Base-by-base conservation (phyloP, 2,888 invertebrate genomes). In the Linyphia triangularis region DNA sequence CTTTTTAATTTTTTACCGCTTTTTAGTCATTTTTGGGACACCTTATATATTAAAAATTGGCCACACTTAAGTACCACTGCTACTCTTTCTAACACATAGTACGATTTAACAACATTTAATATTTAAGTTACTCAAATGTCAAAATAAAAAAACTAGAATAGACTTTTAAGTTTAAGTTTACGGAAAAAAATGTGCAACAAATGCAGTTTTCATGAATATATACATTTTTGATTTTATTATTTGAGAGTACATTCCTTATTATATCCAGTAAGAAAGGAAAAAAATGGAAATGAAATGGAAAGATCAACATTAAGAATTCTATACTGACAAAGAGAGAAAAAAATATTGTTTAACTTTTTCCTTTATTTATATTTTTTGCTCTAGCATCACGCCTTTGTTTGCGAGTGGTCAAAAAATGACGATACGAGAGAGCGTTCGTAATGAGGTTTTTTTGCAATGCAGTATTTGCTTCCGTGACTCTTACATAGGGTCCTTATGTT, bases 311-410 rank as follows among this genome's bases (percentile, higher is more conserved):
- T 65, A 75, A 75, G 37, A 59, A 65, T 19, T 57, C 37, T 24
- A 67, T 59, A 77, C 26, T 19, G 40, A 75, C 40, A 61, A 37
- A 37, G 37, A 70, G 43, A 70, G 37, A 83, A 78, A 84, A 77
- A 75, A 75, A 67, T 67, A 83, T 83, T 83, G 73, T 75, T 75
- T 84, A 85, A 85, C 77, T 77, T 40, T 81, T 63, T 77, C 85
- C 67, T 57, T 7, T 85, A 33, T 77, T 77, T 61, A 22, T 79
- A 22, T 75, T 67, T 67, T 79, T 57, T 28, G 2, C 16, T n/a
- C 26, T 16, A 13, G 13, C 57, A 26, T 73, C 37, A 28, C 57
- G 70, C 22, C 65, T 84, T 84, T 84, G 83, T 84, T 51, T 75
- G 67, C 33, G 24, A 37, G 40, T 84, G 22, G 51, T 19, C 16